A percentile compares a stretch with the other conserved stretches of the same genome.
phyloP scores from a whole-genome alignment of 2,113 vertebrate genomes.

The Euleptes europaea region DNA sequence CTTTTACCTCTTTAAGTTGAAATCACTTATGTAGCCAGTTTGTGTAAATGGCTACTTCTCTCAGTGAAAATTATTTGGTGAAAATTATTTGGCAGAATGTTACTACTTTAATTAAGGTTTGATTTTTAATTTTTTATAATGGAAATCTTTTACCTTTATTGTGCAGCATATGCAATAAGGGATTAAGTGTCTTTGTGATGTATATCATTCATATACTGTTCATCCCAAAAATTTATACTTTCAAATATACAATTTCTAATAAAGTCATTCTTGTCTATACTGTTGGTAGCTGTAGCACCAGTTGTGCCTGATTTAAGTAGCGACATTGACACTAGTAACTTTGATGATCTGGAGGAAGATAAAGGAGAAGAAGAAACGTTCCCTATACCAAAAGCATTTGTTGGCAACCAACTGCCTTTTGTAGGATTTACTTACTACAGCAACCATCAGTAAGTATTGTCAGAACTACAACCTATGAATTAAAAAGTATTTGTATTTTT shows the following conservation, averaged over 20 bases:
- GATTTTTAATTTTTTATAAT: not conserved
- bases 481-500: not conserved
- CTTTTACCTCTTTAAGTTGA: not conserved
- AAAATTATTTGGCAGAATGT: not conserved
- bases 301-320: slow-evolving; percentile 97
- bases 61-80: not conserved
- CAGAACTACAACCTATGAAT: not conserved
- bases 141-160: not conserved
- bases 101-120: not conserved
- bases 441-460: slow-evolving; percentile 86
- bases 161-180: not conserved
- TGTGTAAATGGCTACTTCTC: not conserved
- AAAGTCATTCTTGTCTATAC: not conserved
- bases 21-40: not conserved
- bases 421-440: slow-evolving; percentile 99
- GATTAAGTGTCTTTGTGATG: not conserved
- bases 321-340: slow-evolving; percentile 98
- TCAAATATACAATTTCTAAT: not conserved
- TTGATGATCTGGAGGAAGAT: slow-evolving; percentile 97
- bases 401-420: slow-evolving; percentile 97
- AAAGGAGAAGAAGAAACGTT: slow-evolving; percentile 98
- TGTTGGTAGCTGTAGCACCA: slow-evolving; percentile 88
- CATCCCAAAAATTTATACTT: not conserved
- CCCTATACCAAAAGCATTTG: slow-evolving; percentile 97
- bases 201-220: not conserved